Evolutionary conservation across 1,140 invertebrate species (phyloP).

Genomic region (Caenorhabditis tropicalis): DNA sequence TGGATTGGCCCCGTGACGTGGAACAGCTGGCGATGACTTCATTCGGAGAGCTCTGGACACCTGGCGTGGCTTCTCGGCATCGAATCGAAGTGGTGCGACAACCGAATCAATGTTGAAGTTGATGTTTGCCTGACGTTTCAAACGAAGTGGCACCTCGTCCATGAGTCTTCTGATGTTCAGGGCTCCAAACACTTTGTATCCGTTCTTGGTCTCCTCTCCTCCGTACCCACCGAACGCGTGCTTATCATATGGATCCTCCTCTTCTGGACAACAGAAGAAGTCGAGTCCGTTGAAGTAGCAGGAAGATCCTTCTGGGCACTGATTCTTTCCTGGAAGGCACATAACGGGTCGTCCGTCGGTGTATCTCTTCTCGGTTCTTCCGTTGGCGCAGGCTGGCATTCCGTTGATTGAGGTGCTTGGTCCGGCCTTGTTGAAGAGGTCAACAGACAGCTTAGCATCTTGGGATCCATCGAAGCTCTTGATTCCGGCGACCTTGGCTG

Average conservation of each 20-base stretch:
- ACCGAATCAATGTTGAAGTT: slow-evolving; percentile 57
- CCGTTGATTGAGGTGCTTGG: slow-evolving; percentile 5
- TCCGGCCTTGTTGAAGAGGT: not conserved
- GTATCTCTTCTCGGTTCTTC: slow-evolving; percentile 42
- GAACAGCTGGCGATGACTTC: slow-evolving; percentile 31
- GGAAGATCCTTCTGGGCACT: slow-evolving; percentile 69
- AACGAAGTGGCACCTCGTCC: slow-evolving; percentile 50
- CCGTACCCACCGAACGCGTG: slow-evolving; percentile 71
- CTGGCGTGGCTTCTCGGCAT: slow-evolving; percentile 52
- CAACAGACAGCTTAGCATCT: not conserved
- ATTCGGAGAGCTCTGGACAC: slow-evolving; percentile 45
- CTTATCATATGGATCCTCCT: slow-evolving; percentile 71
- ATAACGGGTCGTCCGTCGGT: slow-evolving; percentile 61
- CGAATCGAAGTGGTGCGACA: slow-evolving; percentile 64
- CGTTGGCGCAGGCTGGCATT: slow-evolving; percentile 48
- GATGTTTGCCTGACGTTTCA: slow-evolving; percentile 12
- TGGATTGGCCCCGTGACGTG: slow-evolving; percentile 55
- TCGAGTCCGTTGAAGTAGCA: slow-evolving; percentile 72
- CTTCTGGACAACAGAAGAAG: slow-evolving; percentile 71
- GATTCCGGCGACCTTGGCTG: slow-evolving; percentile 2
- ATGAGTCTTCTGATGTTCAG: slow-evolving; percentile 55
- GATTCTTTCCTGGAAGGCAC: slow-evolving; percentile 70
- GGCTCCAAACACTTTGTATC: slow-evolving; percentile 63
- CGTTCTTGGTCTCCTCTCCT: slow-evolving; percentile 68
- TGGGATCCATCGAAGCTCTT: slow-evolving; percentile 10